Percentiles rank a stretch among this genome's conserved stretches.
Evolutionary conservation across 2,113 vertebrate genomes (phyloP).

Genomic region (Ailurus styani): DNA sequence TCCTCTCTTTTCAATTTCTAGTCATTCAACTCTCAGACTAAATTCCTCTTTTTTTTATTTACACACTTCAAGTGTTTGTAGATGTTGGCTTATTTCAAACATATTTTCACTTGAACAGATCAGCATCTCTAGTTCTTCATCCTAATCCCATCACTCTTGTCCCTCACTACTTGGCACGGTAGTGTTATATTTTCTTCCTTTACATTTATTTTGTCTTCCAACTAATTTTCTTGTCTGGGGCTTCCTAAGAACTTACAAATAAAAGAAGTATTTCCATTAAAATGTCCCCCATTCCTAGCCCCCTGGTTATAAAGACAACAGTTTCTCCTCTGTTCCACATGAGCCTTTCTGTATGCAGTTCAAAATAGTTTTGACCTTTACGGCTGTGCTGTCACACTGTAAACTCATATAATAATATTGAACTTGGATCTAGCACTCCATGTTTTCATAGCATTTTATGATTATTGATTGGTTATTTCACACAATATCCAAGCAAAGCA

Average conservation of each 20-base stretch:
- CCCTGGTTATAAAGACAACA: not conserved
- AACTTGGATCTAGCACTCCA: constrained; percentile 31
- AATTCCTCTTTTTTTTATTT: not conserved
- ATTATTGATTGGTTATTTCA: constrained; percentile 61
- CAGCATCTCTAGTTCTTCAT: not conserved
- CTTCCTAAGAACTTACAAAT: not conserved
- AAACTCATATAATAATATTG: constrained; percentile 43
- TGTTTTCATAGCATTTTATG: constrained; percentile 57
- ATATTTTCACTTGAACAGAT: not conserved
- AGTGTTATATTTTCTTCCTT: not conserved
- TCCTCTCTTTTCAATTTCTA: not conserved
- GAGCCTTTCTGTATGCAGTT: not conserved
- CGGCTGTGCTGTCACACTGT: constrained; percentile 23
- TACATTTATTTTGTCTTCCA: not conserved
- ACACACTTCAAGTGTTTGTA: not conserved
- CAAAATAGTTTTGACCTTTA: constrained; percentile 63
- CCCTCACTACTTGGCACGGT: not conserved
- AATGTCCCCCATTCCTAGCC: not conserved
- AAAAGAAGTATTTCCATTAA: not conserved
- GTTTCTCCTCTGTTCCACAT: not conserved
- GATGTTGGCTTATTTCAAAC: not conserved
- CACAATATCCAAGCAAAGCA: constrained; percentile 37
- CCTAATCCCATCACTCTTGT: not conserved
- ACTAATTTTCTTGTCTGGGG: not conserved
- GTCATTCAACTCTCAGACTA: not conserved